phyloP scores from a whole-genome alignment of 1,140 invertebrate species.

The Leptopilina clavipes region DNA sequence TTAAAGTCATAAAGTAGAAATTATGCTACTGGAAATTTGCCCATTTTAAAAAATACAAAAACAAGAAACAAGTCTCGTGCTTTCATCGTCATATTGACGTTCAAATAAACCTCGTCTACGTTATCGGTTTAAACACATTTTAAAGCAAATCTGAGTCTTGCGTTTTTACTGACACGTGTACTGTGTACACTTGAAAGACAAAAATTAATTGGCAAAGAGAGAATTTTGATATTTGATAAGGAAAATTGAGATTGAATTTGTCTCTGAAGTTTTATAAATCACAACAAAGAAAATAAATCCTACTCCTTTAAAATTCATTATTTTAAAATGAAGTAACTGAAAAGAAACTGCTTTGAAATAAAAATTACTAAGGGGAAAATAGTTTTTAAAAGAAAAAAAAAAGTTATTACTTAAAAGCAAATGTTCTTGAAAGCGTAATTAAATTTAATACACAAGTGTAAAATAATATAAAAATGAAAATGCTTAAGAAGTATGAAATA shows the following conservation, averaged over 20 bases:
- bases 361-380: no score
- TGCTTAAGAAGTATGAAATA: no score
- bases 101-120: slow-evolving; percentile 22
- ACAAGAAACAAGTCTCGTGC: background rate
- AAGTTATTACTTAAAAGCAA: no score
- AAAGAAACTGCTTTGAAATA: no score
- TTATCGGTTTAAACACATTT: background rate
- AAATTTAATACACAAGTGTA: no score
- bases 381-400: no score
- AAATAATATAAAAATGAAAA: no score
- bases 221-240: background rate
- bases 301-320: no score
- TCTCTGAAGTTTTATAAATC: slow-evolving; percentile 16
- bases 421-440: no score
- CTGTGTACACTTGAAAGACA: slow-evolving; percentile 1
- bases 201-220: slow-evolving; percentile 2
- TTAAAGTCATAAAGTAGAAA: background rate
- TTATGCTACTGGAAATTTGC: slow-evolving; percentile 24
- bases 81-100: slow-evolving; percentile 19
- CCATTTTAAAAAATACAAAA: background rate
- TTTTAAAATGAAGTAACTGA: no score
- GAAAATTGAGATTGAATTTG: slow-evolving; percentile 30
- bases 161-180: slow-evolving; percentile 21
- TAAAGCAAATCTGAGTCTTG: background rate
- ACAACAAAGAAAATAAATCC: background rate